A percentile compares a stretch with the other conserved stretches of the same genome.
Conservation (phyloP, 1,140 invertebrate species). For the Saccostrea glomerata region DNA sequence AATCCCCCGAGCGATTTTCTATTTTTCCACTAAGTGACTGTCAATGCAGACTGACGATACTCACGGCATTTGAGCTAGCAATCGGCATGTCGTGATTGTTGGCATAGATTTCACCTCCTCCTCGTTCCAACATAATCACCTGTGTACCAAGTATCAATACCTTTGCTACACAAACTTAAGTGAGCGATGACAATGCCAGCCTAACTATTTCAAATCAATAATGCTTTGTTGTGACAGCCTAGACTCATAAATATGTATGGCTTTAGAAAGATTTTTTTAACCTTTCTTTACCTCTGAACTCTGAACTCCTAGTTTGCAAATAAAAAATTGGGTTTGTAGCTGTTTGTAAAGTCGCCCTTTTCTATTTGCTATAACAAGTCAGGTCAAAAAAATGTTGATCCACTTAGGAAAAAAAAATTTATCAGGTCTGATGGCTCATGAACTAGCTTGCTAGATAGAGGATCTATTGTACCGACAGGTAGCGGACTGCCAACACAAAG, state of each 20-base stretch:
- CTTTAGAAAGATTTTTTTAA: constrained; percentile 28
- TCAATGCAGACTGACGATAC: not conserved
- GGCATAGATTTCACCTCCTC: constrained; percentile 32
- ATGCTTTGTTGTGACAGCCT: constrained; percentile 47
- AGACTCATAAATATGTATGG: constrained; percentile 54
- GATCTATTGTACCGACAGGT: constrained; percentile 35
- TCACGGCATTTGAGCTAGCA: constrained; percentile 46
- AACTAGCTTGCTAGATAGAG: constrained; percentile 32
- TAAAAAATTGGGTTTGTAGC: not conserved
- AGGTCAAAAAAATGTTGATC: constrained; percentile 28
- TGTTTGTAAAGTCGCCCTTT: constrained; percentile 9
- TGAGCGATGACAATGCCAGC: constrained; percentile 39
- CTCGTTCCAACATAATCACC: constrained; percentile 28
- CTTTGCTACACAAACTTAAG: constrained; percentile 36
- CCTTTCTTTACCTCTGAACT: constrained; percentile 34
- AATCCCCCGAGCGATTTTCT: not conserved
- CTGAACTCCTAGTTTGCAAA: constrained; percentile 8
- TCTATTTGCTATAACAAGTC: constrained; percentile 22
- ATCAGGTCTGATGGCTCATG: constrained; percentile 32
- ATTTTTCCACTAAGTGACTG: constrained; percentile 4
- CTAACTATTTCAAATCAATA: constrained; percentile 53
- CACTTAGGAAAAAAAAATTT: constrained; percentile 27
- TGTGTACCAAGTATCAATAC: constrained; percentile 38
- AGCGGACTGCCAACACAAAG: constrained; percentile 32
- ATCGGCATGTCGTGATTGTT: constrained; percentile 46